Evolutionary conservation across 2,113 vertebrate genomes (phyloP), one percentile per base, ranked within the genome.

Genomic region (Apus apus): DNA sequence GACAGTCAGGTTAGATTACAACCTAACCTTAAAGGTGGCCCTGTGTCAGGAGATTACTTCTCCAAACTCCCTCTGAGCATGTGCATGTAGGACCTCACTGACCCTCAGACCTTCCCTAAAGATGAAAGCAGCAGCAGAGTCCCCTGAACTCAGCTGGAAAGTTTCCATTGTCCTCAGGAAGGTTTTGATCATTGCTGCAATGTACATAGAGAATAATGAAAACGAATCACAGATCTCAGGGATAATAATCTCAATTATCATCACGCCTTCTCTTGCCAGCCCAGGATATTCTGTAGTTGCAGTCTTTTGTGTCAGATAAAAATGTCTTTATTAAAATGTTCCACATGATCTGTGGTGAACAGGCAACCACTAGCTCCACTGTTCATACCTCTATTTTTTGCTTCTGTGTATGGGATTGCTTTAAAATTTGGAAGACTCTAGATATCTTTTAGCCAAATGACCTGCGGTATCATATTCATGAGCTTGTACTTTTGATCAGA

Each of bases 401-500:
- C 96, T 96, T 91, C 94, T 86, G 88, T 96, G 76, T 75, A 96
- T 75, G 87, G 85, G 83, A 94, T 92, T 74, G 68, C 84, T 94
- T 86, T 72, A 84, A 91, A 84, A 90, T 81, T 90, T 97, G 96
- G 94, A 96, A 96, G 76, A 77, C 73, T 92, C 38, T 76, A 80
- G 72, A 79, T 94, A 61, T 1, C 34, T 61, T 83, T 84, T 77
- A 86, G 96, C 96, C 93, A 96, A 96, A 97, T 90, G 93, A 96
- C 94, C 94, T 78, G 92, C 21, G 5, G 93, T 74, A 88, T 93
- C 93, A n/a, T 64, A 90, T 96, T 96, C 82, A 77, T 90, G 70
- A 93, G 96, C 93, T 95, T 95, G 94, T 95, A 96, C 92, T 96
- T 95, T 87, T 92, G 68, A 97, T 96, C 94, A 96, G 94, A 96